These are phyloP conservation scores for Nymphalis c-album DNA, from an alignment of 2,888 invertebrate genomes.

Conservation along the genomic window DNA sequence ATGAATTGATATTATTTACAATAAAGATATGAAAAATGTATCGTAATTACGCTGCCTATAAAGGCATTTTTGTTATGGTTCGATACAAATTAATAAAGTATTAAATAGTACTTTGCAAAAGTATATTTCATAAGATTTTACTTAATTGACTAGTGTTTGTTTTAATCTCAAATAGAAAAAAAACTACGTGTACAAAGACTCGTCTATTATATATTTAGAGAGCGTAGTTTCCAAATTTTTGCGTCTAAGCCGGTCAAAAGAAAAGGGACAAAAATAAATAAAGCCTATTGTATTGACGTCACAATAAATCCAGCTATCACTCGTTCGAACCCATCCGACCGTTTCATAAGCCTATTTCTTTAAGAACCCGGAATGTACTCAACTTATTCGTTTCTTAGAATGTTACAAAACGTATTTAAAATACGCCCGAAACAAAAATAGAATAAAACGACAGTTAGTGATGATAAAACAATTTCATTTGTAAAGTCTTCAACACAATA, in stretches of 20 bases:
- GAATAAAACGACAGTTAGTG: too few species aligned
- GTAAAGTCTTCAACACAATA: too few species aligned
- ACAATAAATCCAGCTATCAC: slow-evolving; percentile 13
- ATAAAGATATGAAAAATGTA: too few species aligned
- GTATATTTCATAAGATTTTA: too few species aligned
- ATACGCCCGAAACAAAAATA: neutral
- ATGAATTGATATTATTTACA: too few species aligned
- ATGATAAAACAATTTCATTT: too few species aligned
- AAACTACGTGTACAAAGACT: neutral
- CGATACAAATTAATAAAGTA: too few species aligned
- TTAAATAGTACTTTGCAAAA: too few species aligned
- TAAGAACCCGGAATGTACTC: neutral
- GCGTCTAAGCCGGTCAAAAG: neutral
- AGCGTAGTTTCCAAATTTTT: neutral
- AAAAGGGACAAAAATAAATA: slow-evolving; percentile 14
- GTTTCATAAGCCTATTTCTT: slow-evolving; percentile 1
- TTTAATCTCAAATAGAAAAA: neutral
- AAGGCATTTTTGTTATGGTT: too few species aligned
- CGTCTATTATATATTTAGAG: neutral
- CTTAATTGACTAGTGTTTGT: too few species aligned
- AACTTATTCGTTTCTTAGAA: neutral
- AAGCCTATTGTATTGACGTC: slow-evolving; percentile 21
- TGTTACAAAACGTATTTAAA: neutral
- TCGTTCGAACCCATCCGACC: slow-evolving; percentile 1
- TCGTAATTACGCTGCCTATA: too few species aligned